Evolutionary conservation across 2,113 vertebrate genomes (phyloP).

Genomic region (Nycticryphes semicollaris): DNA sequence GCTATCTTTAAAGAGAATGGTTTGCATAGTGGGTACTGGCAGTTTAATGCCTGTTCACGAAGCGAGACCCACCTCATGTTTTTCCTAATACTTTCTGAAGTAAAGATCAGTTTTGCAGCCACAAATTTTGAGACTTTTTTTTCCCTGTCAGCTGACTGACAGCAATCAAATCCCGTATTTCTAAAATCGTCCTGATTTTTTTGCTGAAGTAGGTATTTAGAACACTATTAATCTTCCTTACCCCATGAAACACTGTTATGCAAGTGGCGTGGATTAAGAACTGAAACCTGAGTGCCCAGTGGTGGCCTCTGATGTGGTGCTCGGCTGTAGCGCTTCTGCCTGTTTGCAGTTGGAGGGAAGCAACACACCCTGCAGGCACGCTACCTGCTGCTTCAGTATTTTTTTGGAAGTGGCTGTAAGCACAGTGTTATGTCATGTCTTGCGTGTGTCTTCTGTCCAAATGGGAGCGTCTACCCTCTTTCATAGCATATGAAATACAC

Average conservation of each 20-base stretch:
- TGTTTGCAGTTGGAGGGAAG: neutral
- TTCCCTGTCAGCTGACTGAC: neutral
- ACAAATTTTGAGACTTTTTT: neutral
- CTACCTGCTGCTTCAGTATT: neutral
- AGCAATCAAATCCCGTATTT: neutral
- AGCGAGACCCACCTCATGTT: neutral
- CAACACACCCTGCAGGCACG: neutral
- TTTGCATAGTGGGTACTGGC: neutral
- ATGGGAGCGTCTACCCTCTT: neutral
- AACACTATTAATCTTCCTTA: neutral
- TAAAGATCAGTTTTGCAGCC: neutral
- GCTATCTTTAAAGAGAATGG: neutral
- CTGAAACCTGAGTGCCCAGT: neutral
- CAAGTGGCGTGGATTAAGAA: neutral
- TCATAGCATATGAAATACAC: neutral
- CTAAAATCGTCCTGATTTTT: neutral
- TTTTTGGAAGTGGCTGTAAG: neutral
- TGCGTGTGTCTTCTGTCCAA: neutral
- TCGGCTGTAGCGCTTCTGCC: neutral
- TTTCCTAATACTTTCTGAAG: neutral
- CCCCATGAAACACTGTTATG: rapidly evolving
- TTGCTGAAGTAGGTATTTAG: neutral
- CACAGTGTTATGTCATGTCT: rapidly evolving
- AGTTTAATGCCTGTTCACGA: neutral
- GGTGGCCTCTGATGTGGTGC: neutral